Base-by-base conservation (phyloP, 2,888 invertebrate species). In the Acleris holmiana region DNA sequence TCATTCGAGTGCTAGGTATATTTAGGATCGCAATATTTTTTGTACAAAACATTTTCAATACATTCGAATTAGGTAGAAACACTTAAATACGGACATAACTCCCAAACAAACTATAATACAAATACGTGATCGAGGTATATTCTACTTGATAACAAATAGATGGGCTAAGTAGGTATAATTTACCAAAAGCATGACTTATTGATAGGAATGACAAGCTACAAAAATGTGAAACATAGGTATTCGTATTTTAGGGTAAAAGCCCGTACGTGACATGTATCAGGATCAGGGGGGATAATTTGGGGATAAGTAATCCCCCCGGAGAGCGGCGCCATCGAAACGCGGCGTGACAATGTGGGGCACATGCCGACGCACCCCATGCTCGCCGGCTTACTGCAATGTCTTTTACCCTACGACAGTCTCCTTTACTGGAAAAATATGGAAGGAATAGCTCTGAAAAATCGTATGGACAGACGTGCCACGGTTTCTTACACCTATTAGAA, bases 281-380 rank as follows among this genome's bases (percentile, higher is more conserved):
- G 29, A n/a, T n/a, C n/a, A n/a, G n/a, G 57, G 70, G 76, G 75
- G 72, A 75, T 72, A 68, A 72, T 71, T 74, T 71, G 63, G 73
- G 76, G 77, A 76, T 79, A n/a, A n/a, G n/a, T n/a, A 75, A 79
- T 79, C 78, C 78, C 78, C 78, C 76, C 65, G 67, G 70, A 71
- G 65, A 68, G 63, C 62, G 68, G 63, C 64, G 66, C 68, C 68
- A 63, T 53, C 61, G 61, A 40, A 49, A 54, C 55, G 69, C 72
- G 78, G 73, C 80, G 76, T 70, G 78, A 75, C 82, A 75, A 79
- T 82, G 77, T 81, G 78, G 79, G 79, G 72, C 82, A 83, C 76
- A 77, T 72, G 69, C 72, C 73, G 75, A 72, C 78, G 73, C 76
- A 76, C 75, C 73, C 75, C 71, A 71, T 72, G 73, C 69, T 46